These are phyloP conservation scores for Spilogale gracilis DNA, from an alignment of 2,113 vertebrate species.

Conservation along the genomic window DNA sequence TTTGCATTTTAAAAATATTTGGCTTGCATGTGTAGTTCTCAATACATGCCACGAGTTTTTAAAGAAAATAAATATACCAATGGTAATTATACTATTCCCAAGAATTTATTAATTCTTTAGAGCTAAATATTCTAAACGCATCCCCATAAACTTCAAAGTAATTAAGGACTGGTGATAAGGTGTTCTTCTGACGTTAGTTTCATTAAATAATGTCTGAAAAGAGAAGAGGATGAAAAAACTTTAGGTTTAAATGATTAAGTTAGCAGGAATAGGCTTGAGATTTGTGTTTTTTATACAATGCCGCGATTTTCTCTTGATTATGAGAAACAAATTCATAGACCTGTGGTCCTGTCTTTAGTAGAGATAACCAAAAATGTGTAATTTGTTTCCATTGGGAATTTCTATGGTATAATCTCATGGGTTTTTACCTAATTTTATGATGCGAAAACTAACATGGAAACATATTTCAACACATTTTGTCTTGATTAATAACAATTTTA, in stretches of 20 bases:
- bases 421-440: slow-evolving; percentile 42
- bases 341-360: neutral
- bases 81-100: neutral
- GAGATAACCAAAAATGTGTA: neutral
- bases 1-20: slow-evolving; percentile 32
- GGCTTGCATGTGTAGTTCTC: neutral
- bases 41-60: neutral
- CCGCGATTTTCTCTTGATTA: neutral
- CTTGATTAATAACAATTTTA: slow-evolving; percentile 42
- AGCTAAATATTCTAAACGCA: neutral
- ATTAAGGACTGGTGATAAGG: slow-evolving; percentile 49
- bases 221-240: neutral
- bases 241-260: slow-evolving; percentile 22
- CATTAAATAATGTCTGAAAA: slow-evolving; percentile 1
- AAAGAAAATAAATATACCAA: neutral
- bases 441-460: neutral
- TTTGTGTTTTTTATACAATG: neutral
- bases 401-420: neutral
- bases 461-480: neutral
- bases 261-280: neutral
- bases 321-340: neutral
- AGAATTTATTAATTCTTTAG: slow-evolving; percentile 37
- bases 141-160: slow-evolving; percentile 46
- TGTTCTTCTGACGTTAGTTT: slow-evolving; percentile 13
- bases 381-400: neutral